These are phyloP conservation scores for Gymnothorax javanicus DNA, from an alignment of 2,797 vertebrate species.

Conservation along the genomic window DNA sequence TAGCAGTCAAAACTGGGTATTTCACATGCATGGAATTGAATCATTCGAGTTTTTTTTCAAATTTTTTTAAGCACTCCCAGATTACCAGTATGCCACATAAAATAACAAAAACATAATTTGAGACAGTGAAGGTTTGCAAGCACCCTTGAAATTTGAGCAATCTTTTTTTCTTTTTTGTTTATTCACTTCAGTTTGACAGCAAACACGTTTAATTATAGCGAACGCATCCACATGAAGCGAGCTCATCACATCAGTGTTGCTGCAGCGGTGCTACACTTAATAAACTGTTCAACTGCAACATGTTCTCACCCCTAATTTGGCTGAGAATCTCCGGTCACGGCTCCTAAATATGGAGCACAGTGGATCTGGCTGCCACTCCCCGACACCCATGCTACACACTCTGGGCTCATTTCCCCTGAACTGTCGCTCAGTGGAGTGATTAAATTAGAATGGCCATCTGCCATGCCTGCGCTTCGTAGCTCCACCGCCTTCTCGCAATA, in stretches of 20 bases:
- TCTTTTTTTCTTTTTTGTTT: neutral
- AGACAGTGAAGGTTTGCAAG: neutral
- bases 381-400: neutral
- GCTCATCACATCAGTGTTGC: neutral
- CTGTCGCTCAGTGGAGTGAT: conserved; percentile 54
- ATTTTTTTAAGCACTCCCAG: neutral
- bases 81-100: neutral
- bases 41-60: neutral
- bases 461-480: conserved; percentile 52
- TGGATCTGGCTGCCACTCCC: too few species aligned
- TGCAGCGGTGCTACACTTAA: neutral
- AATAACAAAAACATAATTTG: neutral
- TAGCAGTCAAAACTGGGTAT: neutral
- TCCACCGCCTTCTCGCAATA: neutral
- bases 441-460: conserved; percentile 59
- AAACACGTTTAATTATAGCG: neutral
- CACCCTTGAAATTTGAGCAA: neutral
- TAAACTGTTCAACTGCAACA: neutral
- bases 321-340: neutral
- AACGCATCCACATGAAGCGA: neutral
- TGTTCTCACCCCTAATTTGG: neutral
- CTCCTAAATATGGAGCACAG: neutral
- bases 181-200: neutral
- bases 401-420: conserved; percentile 47
- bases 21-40: neutral